Conservation (phyloP, 2,888 invertebrate species). For the Invenusta paracnida region DNA sequence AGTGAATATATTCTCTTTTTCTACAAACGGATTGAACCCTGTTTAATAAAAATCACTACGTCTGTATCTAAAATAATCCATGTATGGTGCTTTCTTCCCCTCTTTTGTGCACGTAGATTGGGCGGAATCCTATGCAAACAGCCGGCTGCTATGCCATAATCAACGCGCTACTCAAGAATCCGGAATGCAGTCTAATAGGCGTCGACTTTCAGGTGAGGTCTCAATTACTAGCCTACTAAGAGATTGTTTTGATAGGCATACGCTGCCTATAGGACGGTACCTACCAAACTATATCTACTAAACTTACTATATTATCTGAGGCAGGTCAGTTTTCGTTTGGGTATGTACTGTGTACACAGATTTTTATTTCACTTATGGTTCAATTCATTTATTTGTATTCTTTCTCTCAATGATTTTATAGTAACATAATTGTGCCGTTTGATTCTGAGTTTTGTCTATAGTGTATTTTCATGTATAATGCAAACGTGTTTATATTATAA, state of each 20-base stretch:
- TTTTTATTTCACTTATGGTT: not conserved
- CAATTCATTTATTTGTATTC: too few species aligned
- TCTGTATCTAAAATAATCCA: too few species aligned
- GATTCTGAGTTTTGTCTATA: too few species aligned
- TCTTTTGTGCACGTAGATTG: conserved; percentile 53
- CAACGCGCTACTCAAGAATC: conserved; percentile 57
- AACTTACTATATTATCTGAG: not conserved
- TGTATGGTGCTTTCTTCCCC: not conserved
- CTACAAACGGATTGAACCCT: too few species aligned
- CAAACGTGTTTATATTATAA: too few species aligned
- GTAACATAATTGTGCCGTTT: too few species aligned
- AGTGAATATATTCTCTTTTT: too few species aligned
- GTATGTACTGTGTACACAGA: not conserved
- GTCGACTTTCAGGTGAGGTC: conserved; percentile 56
- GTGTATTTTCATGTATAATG: too few species aligned
- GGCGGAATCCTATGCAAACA: conserved; percentile 59
- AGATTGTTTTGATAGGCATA: too few species aligned
- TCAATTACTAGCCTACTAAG: conserved; percentile 17
- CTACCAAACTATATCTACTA: not conserved
- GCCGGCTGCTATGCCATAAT: conserved; percentile 59
- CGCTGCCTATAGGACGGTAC: too few species aligned
- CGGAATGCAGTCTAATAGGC: conserved; percentile 51
- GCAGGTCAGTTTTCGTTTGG: not conserved
- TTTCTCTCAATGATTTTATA: too few species aligned
- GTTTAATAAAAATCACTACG: too few species aligned